A percentile compares a stretch with the other conserved stretches of the same genome.
Evolutionary conservation across 2,113 vertebrate species (phyloP).

Genomic region (Egretta garzetta): DNA sequence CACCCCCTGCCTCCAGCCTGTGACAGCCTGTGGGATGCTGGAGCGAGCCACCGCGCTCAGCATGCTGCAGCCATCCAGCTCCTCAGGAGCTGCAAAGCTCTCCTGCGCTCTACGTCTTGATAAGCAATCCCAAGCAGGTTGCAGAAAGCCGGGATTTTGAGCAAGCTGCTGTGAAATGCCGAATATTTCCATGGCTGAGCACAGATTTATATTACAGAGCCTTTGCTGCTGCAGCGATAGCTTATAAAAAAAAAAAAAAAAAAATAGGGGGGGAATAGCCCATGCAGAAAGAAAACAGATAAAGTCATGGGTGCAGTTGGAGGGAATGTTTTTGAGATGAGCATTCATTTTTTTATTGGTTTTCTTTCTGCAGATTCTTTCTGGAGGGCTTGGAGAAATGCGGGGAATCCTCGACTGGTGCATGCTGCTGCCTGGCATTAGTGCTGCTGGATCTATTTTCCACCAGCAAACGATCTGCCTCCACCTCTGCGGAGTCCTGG

Average conservation of each 20-base stretch:
- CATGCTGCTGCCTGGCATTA: neutral
- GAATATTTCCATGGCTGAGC: neutral
- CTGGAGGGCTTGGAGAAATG: neutral
- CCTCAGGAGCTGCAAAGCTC: neutral
- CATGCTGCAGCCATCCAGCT: neutral
- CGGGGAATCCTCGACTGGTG: neutral
- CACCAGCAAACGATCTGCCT: neutral
- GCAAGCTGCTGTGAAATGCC: neutral
- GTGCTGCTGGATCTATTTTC: neutral
- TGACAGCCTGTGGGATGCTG: neutral
- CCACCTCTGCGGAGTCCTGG: too few relatives aligned
- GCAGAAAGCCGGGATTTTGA: neutral
- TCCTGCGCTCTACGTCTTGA: neutral
- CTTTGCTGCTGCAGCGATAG: neutral
- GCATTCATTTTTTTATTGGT: neutral
- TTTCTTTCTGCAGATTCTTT: neutral
- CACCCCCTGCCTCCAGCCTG: neutral
- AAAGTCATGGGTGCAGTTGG: neutral
- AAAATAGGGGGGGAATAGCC: accelerated
- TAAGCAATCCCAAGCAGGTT: neutral
- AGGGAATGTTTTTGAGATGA: neutral
- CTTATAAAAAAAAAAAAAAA: neutral
- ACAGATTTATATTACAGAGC: neutral
- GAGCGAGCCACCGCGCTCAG: neutral
- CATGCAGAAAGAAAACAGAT: neutral